phyloP scores from a whole-genome alignment of 2,888 invertebrate species.

The Agrotis segetum region DNA sequence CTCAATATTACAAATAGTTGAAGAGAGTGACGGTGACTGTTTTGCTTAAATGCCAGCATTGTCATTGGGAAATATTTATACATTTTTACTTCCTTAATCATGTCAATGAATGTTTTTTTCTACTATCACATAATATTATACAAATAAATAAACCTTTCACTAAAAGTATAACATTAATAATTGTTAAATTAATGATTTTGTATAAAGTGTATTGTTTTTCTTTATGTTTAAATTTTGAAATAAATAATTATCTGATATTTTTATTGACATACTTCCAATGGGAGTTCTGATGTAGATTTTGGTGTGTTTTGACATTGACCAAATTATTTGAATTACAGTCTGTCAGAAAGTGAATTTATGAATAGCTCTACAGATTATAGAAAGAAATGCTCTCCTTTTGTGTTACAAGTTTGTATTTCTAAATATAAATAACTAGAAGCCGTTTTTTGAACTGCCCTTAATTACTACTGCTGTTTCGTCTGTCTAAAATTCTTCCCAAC shows the following conservation, averaged over 20 bases:
- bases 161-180: no score
- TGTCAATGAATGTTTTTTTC: neutral
- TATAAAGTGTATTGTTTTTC: no score
- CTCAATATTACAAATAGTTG: neutral
- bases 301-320: neutral
- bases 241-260: no score
- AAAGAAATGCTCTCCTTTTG: conserved; percentile 15
- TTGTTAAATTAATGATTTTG: no score
- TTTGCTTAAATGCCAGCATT: conserved; percentile 4
- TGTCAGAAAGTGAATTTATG: conserved; percentile 9
- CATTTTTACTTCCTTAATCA: neutral
- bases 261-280: no score
- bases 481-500: no score
- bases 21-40: neutral
- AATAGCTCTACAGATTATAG: conserved; percentile 20
- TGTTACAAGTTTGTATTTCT: conserved; percentile 33
- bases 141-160: no score
- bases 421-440: conserved; percentile 22
- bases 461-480: neutral
- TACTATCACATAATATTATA: neutral
- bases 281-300: no score
- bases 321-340: neutral
- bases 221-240: no score
- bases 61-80: neutral
- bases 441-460: conserved; percentile 26